phyloP scores from a whole-genome alignment of 2,888 invertebrate species.

The Trilocha varians region DNA sequence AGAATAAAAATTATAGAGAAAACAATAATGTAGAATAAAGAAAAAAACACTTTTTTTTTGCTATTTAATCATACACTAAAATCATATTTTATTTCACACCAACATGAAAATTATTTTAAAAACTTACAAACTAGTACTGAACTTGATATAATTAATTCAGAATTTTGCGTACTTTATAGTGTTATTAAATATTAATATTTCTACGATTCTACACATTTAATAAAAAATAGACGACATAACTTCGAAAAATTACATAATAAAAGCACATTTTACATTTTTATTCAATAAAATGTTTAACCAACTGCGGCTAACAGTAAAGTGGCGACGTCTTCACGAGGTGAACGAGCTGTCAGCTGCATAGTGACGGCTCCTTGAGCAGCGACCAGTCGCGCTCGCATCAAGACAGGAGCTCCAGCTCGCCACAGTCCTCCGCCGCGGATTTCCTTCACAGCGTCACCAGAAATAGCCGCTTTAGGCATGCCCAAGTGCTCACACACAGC shows the following conservation, averaged over 20 bases:
- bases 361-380: constrained; percentile 85
- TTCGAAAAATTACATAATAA: not conserved
- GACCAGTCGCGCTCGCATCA: constrained; percentile 89
- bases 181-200: no score
- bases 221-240: no score
- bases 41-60: no score
- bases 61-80: no score
- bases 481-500: constrained; percentile 59
- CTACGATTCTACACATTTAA: no score
- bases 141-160: no score
- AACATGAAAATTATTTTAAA: no score
- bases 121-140: no score
- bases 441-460: constrained; percentile 57
- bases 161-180: no score
- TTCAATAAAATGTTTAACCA: constrained; percentile 69
- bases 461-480: constrained; percentile 40
- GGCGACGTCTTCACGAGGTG: constrained; percentile 88
- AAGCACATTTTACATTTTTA: not conserved
- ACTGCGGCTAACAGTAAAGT: constrained; percentile 90
- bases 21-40: no score
- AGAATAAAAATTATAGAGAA: no score
- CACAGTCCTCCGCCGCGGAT: constrained; percentile 80
- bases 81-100: no score
- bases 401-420: constrained; percentile 90
- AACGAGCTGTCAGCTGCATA: constrained; percentile 93